These are phyloP conservation scores for Myripristis murdjan DNA, from an alignment of 2,797 vertebrate genomes.

Conservation along the genomic window DNA sequence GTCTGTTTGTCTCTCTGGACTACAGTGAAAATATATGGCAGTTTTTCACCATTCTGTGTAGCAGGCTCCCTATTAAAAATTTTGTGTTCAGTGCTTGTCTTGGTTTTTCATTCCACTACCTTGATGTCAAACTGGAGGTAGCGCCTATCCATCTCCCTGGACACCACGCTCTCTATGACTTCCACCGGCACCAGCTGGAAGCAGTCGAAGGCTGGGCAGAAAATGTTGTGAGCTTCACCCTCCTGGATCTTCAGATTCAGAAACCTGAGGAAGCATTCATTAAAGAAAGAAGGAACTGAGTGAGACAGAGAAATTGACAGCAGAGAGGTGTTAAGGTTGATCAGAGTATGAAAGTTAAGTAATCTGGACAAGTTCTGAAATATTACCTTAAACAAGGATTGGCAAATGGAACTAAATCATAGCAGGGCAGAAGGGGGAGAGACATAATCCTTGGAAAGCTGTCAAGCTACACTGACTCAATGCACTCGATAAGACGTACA, in stretches of 20 bases:
- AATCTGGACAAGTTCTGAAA: too few relatives aligned
- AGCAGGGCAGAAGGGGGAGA: not conserved
- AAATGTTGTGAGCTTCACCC: constrained; percentile 99
- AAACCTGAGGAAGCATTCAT: constrained; percentile 86
- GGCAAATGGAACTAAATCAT: too few relatives aligned
- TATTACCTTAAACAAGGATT: too few relatives aligned
- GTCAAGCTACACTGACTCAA: too few relatives aligned
- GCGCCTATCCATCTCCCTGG: constrained; percentile 98
- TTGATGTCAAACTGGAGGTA: constrained; percentile 99
- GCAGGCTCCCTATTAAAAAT: not conserved
- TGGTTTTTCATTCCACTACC: constrained; percentile 75
- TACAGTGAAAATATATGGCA: not conserved
- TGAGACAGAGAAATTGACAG: not conserved
- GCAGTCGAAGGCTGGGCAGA: constrained; percentile 97
- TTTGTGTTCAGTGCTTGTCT: not conserved
- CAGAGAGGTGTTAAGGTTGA: too few relatives aligned
- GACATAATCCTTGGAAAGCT: too few relatives aligned
- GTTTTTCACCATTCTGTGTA: constrained; percentile 5
- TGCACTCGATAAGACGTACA: too few relatives aligned
- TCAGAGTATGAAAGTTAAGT: too few relatives aligned
- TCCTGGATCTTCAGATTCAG: constrained; percentile 99
- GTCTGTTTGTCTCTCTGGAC: not conserved
- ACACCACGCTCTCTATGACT: constrained; percentile 98
- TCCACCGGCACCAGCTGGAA: constrained; percentile 99
- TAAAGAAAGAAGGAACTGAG: constrained; percentile 8